Percentiles rank a stretch among this genome's conserved stretches.
These are phyloP conservation scores for Calonectris borealis DNA, from an alignment of 2,113 vertebrate genomes.

Conservation along the genomic window DNA sequence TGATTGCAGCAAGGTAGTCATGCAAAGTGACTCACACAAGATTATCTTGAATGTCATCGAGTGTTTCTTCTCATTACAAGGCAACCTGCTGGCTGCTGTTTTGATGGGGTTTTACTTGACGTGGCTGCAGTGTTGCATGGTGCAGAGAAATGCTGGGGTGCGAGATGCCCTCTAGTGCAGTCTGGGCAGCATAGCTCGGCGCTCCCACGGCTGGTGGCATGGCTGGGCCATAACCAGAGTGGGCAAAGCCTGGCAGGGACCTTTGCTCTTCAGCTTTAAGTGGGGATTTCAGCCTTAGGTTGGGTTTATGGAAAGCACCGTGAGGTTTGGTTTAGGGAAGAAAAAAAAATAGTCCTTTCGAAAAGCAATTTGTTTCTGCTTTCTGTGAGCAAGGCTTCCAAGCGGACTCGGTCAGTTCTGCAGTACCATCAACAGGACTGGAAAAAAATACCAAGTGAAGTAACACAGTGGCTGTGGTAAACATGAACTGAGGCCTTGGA, in stretches of 20 bases:
- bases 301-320: background rate
- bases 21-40: constrained; percentile 40
- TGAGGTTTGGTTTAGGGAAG: background rate
- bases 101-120: background rate
- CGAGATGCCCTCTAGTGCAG: background rate
- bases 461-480: constrained; percentile 33
- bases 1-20: constrained; percentile 7
- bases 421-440: background rate
- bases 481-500: constrained; percentile 36
- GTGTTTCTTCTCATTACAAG: constrained; percentile 3
- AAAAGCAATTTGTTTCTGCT: constrained; percentile 33
- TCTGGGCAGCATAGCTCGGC: background rate
- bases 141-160: background rate
- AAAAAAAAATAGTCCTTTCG: background rate
- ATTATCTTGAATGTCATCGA: constrained; percentile 51
- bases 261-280: constrained; percentile 1
- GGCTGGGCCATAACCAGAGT: background rate
- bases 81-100: constrained; percentile 13
- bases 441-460: constrained; percentile 24
- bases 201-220: background rate
- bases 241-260: background rate
- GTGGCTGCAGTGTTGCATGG: background rate
- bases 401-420: background rate
- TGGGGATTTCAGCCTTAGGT: background rate
- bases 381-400: constrained; percentile 18